Evolutionary conservation across 2,797 vertebrate species (phyloP).

Genomic region (Anolis apletophallus): DNA sequence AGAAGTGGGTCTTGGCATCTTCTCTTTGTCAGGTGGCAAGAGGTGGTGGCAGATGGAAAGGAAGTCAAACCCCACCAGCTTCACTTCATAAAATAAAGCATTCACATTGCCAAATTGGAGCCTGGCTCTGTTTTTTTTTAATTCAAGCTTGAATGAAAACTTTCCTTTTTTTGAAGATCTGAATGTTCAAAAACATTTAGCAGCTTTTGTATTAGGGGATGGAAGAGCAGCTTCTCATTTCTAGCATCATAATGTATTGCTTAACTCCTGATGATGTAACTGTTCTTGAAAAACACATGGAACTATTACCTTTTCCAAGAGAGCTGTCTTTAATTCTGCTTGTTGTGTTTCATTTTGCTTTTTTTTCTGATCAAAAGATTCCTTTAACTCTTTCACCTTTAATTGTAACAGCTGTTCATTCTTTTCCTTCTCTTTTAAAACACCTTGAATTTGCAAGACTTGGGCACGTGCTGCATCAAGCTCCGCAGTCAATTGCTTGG

Average conservation of each 20-base stretch:
- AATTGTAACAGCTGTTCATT: conserved; percentile 82
- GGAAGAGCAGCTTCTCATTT: background rate
- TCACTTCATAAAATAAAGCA: background rate
- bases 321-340: conserved; percentile 80
- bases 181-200: background rate
- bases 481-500: conserved; percentile 84
- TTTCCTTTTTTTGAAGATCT: too few relatives aligned
- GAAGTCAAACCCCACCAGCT: background rate
- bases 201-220: background rate
- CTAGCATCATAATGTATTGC: background rate
- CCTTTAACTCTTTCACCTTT: conserved; percentile 84
- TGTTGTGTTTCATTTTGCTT: conserved; percentile 84
- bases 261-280: background rate
- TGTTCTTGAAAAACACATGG: conserved; percentile 20
- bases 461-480: conserved; percentile 81
- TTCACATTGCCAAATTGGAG: background rate
- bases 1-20: too few relatives aligned
- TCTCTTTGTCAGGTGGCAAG: background rate
- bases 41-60: background rate
- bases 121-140: background rate
- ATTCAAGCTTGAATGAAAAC: background rate
- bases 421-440: conserved; percentile 86
- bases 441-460: conserved; percentile 79
- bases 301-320: conserved; percentile 83
- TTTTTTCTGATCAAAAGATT: conserved; percentile 83